These are phyloP conservation scores for Sclerurus mexicanus DNA, from an alignment of 2,113 vertebrate species.

Conservation along the genomic window DNA sequence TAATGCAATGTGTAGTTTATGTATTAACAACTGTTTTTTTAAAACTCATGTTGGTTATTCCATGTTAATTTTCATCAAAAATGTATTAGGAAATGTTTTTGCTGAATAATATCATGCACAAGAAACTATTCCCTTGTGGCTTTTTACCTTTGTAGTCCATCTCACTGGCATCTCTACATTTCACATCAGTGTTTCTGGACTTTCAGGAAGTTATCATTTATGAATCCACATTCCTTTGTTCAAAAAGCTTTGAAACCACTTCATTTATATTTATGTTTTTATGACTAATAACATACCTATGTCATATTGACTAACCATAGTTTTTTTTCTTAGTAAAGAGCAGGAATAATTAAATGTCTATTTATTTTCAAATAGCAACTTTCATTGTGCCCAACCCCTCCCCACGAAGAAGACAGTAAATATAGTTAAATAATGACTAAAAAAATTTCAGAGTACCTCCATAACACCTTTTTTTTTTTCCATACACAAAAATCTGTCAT, in stretches of 20 bases:
- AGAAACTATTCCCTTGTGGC: accelerated
- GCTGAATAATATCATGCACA: background rate
- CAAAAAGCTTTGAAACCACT: background rate
- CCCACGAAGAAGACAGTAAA: background rate
- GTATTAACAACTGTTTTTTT: background rate
- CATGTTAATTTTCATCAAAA: background rate
- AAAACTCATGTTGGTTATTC: background rate
- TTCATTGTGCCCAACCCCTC: background rate
- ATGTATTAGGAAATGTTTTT: background rate
- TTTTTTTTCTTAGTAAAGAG: background rate
- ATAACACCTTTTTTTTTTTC: background rate
- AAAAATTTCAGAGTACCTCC: background rate
- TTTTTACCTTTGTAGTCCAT: background rate
- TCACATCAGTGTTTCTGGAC: background rate
- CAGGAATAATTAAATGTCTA: background rate
- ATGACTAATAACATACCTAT: background rate
- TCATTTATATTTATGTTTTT: background rate
- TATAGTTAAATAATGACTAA: background rate
- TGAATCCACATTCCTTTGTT: background rate
- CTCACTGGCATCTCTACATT: background rate
- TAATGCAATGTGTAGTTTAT: background rate
- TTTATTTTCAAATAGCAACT: background rate
- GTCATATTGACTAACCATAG: background rate
- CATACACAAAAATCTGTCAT: background rate
- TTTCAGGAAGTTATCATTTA: background rate